These are phyloP conservation scores for Lonchura striata DNA, from an alignment of 2,113 vertebrate genomes.

Conservation along the genomic window DNA sequence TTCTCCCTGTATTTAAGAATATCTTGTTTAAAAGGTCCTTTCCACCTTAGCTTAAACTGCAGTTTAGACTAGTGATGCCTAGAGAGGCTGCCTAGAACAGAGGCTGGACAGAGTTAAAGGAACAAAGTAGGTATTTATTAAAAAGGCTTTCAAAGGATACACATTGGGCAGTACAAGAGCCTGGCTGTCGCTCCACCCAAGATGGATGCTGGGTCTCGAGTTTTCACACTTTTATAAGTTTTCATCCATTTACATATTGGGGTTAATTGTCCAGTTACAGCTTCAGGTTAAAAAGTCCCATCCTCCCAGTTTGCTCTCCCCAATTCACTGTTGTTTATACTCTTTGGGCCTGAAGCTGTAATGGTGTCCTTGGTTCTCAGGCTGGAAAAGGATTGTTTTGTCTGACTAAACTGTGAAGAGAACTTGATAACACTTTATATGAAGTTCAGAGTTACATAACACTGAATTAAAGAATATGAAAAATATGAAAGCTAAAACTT, in stretches of 20 bases:
- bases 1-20: not conserved
- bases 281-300: not conserved
- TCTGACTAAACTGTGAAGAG: not conserved
- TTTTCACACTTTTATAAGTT: not conserved
- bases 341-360: not conserved
- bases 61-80: not conserved
- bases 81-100: not conserved
- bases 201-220: not conserved
- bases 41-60: not conserved
- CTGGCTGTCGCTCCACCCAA: not conserved
- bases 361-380: not conserved
- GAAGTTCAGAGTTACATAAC: not conserved
- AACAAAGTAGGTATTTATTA: not conserved
- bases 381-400: not conserved
- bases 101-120: not conserved
- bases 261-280: not conserved
- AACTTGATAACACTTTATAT: not conserved
- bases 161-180: not conserved
- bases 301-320: not conserved
- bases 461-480: not conserved
- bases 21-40: not conserved
- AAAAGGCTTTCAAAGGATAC: not conserved
- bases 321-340: not conserved
- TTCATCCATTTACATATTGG: not conserved
- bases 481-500: not conserved